Conservation (phyloP, 2,888 invertebrate genomes). For the Tetanocera ferruginea region DNA sequence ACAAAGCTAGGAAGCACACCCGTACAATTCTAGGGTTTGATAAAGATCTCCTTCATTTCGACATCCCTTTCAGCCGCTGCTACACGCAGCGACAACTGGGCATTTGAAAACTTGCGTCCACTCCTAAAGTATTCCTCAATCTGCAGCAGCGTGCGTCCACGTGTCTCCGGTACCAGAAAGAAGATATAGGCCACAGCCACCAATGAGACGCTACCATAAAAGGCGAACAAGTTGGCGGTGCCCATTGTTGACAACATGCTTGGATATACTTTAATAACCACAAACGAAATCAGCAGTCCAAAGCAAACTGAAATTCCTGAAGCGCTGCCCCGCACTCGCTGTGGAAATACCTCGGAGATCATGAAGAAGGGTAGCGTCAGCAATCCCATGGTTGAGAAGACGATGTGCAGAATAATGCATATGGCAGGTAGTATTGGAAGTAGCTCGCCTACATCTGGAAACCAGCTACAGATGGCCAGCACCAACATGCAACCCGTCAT, state of each 20-base stretch:
- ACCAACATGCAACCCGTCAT: constrained; percentile 75
- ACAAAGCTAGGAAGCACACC: not conserved
- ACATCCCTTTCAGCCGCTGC: not conserved
- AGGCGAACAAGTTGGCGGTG: constrained; percentile 74
- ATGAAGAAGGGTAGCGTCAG: constrained; percentile 81
- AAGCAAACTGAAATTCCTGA: constrained; percentile 77
- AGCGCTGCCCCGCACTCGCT: constrained; percentile 76
- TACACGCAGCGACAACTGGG: constrained; percentile 17
- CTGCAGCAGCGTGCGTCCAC: constrained; percentile 77
- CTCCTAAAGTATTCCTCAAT: constrained; percentile 73
- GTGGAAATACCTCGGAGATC: constrained; percentile 81
- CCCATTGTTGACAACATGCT: constrained; percentile 74
- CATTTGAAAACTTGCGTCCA: constrained; percentile 37
- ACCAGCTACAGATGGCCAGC: constrained; percentile 72
- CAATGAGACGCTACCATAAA: constrained; percentile 75
- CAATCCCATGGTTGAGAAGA: constrained; percentile 71
- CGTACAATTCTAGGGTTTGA: constrained; percentile 30
- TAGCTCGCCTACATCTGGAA: constrained; percentile 54
- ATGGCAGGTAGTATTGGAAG: constrained; percentile 60
- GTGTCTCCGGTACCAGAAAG: constrained; percentile 79
- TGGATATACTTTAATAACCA: constrained; percentile 78
- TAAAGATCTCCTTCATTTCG: constrained; percentile 45
- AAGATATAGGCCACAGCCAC: constrained; percentile 75
- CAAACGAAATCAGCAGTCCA: constrained; percentile 76
- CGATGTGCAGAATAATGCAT: constrained; percentile 68